phyloP scores from a whole-genome alignment of 2,113 vertebrate genomes.

The Catharus minimus region DNA sequence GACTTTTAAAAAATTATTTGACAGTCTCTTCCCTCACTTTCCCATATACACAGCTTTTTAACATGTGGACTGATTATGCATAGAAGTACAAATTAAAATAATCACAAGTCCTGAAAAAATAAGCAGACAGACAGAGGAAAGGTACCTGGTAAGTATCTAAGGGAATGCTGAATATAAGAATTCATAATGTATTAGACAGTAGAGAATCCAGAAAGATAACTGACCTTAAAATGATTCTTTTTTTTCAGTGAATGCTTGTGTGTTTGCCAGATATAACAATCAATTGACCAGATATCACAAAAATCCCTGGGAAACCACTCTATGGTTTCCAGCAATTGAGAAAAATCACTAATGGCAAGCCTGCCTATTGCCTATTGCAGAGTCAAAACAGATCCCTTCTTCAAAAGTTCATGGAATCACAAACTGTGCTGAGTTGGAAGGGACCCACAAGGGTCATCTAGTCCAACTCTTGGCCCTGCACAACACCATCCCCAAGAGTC shows the following conservation, averaged over 20 bases:
- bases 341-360: background rate
- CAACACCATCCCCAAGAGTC: background rate
- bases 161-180: background rate
- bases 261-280: background rate
- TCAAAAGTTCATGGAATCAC: background rate
- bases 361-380: background rate
- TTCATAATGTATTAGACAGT: background rate
- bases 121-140: background rate
- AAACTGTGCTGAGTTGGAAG: background rate
- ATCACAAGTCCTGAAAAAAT: background rate
- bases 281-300: background rate
- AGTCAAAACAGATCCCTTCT: background rate
- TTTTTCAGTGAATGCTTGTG: background rate
- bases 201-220: background rate
- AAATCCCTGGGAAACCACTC: background rate
- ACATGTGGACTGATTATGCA: background rate
- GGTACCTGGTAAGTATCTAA: background rate
- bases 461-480: background rate
- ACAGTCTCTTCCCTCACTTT: background rate
- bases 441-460: background rate
- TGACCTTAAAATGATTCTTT: background rate
- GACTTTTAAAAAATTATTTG: accelerated
- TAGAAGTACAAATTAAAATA: background rate
- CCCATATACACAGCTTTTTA: background rate
- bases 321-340: background rate